Base-by-base conservation (phyloP, 2,888 invertebrate genomes). In the Xanthorhoe designata region DNA sequence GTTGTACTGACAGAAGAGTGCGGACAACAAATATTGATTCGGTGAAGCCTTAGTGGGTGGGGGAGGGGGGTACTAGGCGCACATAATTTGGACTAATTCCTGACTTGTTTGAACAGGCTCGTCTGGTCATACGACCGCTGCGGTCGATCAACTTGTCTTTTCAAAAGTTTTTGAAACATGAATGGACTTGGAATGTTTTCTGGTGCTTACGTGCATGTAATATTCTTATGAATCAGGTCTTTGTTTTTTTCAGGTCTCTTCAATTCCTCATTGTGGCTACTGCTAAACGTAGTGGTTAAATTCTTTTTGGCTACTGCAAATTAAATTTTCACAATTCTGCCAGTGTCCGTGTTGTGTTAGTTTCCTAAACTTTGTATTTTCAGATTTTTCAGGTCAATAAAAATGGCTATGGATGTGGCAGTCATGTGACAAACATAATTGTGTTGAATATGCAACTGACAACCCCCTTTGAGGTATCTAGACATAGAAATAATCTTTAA, bases 1-100 rank as follows among this genome's bases (percentile, higher is more conserved):
- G 91, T 89, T 88, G 86, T 92, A 92, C 88, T 88, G 91, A 89
- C 88, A 92, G 93, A 93, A 92, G 92, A 93, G 93, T 91, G 84
- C 92, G 91, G 91, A 94, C 93, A 89, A 93, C 94, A 94, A 94
- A 94, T 94, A 94, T 94, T 94, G 94, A 94, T 94, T 94, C 91
- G 92, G 85, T 78, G 82, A 80, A 84, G 85, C 87, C 88, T 84
- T 70, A 76, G 75, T 32, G 80, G 80, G 80, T 57, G 77, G 82
- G 78, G 64, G 70, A 64, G 68, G 75, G 68, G 74, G 67, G 78
- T 73, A 82, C 78, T 80, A 84, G 85, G 88, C 80, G 90, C 86
- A 88, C 88, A 91, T 93, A 93, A 92, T 93, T 93, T 93, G 92
- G 88, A 92, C 92, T 93, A 93, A 93, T 93, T 93, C 92, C 88